Percentiles rank a stretch among this genome's conserved stretches.
Conservation (phyloP, 2,888 invertebrate species). For the Cheilosia pagana region DNA sequence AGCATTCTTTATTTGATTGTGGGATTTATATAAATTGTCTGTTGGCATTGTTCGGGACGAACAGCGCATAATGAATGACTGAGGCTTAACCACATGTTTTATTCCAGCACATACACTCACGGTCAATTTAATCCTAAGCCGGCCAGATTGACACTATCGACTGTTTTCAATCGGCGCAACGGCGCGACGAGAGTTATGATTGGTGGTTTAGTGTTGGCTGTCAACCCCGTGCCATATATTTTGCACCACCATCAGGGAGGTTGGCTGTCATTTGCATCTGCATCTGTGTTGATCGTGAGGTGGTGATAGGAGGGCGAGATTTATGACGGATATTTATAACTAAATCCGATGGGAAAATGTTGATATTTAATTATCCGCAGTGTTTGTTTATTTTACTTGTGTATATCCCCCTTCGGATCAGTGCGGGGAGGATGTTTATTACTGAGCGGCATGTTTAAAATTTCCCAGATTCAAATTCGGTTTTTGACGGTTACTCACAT, state of each 20-base stretch:
- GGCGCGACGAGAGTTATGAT: conserved; percentile 53
- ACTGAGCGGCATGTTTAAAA: conserved; percentile 18
- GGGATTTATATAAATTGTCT: conserved; percentile 76
- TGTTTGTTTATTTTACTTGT: conserved; percentile 70
- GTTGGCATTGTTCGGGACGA: conserved; percentile 66
- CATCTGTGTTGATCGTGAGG: conserved; percentile 65
- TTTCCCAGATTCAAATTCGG: conserved; percentile 7
- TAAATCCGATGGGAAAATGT: conserved; percentile 68
- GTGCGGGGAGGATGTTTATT: conserved; percentile 16
- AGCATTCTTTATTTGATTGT: conserved; percentile 67
- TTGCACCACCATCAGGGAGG: conserved; percentile 32
- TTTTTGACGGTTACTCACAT: conserved; percentile 53
- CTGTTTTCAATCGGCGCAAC: conserved; percentile 57
- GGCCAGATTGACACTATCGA: conserved; percentile 75
- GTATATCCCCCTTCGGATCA: conserved; percentile 18
- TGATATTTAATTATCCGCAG: conserved; percentile 72
- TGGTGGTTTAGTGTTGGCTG: conserved; percentile 54
- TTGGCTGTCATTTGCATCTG: conserved; percentile 65
- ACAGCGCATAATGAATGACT: conserved; percentile 64
- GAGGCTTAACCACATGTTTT: conserved; percentile 74
- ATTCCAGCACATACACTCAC: conserved; percentile 75
- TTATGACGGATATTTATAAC: conserved; percentile 59
- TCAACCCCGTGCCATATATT: conserved; percentile 51
- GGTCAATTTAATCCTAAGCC: conserved; percentile 83
- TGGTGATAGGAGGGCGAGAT: conserved; percentile 64